Evolutionary conservation across 2,113 vertebrate species (phyloP).

Genomic region (Cephalopholis sonnerati): DNA sequence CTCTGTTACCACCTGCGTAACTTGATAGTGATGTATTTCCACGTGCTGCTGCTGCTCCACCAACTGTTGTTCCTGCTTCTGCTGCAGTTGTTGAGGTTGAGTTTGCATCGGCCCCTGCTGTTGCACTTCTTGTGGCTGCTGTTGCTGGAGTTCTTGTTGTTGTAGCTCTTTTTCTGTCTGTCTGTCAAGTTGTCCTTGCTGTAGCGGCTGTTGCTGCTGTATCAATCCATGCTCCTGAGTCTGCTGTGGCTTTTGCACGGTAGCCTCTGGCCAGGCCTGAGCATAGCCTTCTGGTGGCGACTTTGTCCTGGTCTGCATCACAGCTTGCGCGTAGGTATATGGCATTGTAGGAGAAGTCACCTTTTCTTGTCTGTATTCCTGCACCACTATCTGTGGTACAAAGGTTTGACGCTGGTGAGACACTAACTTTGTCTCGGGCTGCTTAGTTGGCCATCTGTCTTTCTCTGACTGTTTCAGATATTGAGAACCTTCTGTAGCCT

Average conservation of each 20-base stretch:
- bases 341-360: conserved; percentile 55
- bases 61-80: not conserved
- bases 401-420: conserved; percentile 20
- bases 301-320: conserved; percentile 48
- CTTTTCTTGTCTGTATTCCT: conserved; percentile 73
- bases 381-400: conserved; percentile 79
- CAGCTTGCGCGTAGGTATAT: conserved; percentile 58
- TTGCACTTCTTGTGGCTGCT: conserved; percentile 6
- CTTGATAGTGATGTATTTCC: not conserved
- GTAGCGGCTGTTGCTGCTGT: conserved; percentile 8
- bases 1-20: conserved; percentile 22
- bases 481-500: conserved; percentile 45
- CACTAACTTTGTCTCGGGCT: not conserved
- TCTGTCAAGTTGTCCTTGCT: conserved; percentile 11
- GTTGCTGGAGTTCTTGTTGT: conserved; percentile 1
- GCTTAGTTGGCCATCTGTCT: not conserved
- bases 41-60: conserved; percentile 1
- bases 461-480: conserved; percentile 10
- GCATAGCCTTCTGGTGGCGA: conserved; percentile 23
- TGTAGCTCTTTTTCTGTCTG: not conserved
- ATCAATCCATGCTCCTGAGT: conserved; percentile 18
- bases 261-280: conserved; percentile 10
- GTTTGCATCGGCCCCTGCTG: not conserved
- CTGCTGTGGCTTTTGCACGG: conserved; percentile 31
- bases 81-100: conserved; percentile 10